phyloP scores from a whole-genome alignment of 2,888 invertebrate species.

The Andrena camellia region DNA sequence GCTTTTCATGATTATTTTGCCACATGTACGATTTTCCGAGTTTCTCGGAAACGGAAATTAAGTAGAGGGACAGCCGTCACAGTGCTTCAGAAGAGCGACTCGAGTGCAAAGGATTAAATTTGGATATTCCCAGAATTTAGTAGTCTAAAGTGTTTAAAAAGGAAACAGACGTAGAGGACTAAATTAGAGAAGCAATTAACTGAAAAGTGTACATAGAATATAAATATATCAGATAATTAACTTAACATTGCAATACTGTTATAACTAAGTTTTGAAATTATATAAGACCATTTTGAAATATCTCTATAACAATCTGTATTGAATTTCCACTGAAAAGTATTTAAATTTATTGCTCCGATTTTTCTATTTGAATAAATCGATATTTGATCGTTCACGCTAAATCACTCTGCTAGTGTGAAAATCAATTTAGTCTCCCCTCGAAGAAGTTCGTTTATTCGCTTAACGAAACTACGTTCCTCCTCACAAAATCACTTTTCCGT shows the following conservation, averaged over 20 bases:
- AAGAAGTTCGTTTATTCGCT: neutral
- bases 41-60: constrained; percentile 19
- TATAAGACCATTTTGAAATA: no score
- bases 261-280: no score
- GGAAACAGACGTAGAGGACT: neutral
- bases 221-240: no score
- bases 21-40: neutral
- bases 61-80: constrained; percentile 21
- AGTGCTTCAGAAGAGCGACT: constrained; percentile 18
- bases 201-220: neutral
- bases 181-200: neutral
- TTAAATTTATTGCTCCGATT: neutral
- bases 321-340: neutral
- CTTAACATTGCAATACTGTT: no score
- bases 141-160: constrained; percentile 2
- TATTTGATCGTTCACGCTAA: neutral
- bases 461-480: constrained; percentile 2
- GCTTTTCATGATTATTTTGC: neutral
- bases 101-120: constrained; percentile 32
- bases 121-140: constrained; percentile 28
- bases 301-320: no score
- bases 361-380: neutral
- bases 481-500: neutral
- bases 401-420: neutral
- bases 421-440: constrained; percentile 26